phyloP scores from a whole-genome alignment of 2,113 vertebrate genomes.

The Eptesicus fuscus region DNA sequence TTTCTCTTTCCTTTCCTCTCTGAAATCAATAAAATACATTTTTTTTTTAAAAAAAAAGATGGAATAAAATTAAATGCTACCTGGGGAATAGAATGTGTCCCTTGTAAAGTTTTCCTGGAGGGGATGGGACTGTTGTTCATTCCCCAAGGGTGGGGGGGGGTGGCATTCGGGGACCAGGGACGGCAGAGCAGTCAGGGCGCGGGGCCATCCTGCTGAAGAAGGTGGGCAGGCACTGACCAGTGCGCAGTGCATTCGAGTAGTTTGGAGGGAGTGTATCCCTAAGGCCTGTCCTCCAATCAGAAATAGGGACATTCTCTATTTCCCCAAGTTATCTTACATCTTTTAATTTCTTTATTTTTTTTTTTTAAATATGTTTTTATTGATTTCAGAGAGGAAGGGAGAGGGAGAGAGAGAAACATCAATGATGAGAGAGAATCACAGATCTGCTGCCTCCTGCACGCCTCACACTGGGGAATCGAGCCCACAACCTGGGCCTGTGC shows the following conservation, averaged over 20 bases:
- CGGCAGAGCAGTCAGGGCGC: not conserved
- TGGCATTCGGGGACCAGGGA: not conserved
- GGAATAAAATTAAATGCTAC: not conserved
- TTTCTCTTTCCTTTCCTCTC: too few species aligned
- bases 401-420: too few species aligned
- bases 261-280: not conserved
- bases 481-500: too few species aligned
- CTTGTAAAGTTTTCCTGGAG: constrained; percentile 17
- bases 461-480: too few species aligned
- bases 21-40: too few species aligned
- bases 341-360: not conserved
- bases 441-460: too few species aligned
- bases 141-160: not conserved
- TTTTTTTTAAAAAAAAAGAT: too few species aligned
- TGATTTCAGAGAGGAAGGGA: too few species aligned
- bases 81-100: not conserved
- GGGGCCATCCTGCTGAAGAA: not conserved
- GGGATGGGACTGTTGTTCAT: not conserved
- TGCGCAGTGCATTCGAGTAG: not conserved
- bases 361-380: too few species aligned
- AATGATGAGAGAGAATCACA: too few species aligned
- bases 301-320: not conserved
- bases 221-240: not conserved
- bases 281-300: not conserved
- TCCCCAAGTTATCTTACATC: not conserved